phyloP scores from a whole-genome alignment of 2,113 vertebrate genomes.

The Proteles cristata region DNA sequence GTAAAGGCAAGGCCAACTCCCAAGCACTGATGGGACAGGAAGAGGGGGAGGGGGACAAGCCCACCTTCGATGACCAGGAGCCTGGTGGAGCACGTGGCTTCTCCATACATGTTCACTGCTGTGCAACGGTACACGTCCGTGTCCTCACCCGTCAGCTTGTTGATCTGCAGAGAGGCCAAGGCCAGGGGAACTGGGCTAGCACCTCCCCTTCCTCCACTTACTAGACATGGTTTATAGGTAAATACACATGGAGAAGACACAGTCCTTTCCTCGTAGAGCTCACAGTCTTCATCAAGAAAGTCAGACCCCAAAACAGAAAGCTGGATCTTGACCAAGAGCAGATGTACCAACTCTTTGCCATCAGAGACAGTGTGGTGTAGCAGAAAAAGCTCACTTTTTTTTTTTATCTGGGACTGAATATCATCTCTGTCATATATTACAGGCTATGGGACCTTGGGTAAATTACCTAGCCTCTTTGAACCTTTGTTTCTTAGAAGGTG shows the following conservation, averaged over 20 bases:
- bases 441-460: not conserved
- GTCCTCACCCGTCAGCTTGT: slow-evolving; percentile 84
- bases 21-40: too few species aligned
- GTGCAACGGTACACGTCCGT: slow-evolving; percentile 89
- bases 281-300: not conserved
- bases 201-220: not conserved
- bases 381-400: not conserved
- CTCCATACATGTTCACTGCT: slow-evolving; percentile 90
- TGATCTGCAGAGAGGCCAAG: slow-evolving; percentile 85
- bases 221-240: accelerated
- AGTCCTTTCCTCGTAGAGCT: not conserved
- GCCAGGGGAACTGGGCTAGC: slow-evolving; percentile 33
- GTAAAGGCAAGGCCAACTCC: not conserved
- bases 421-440: accelerated
- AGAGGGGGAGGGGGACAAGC: not conserved
- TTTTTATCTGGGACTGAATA: not conserved
- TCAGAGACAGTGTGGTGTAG: not conserved
- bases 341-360: too few species aligned
- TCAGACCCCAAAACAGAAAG: not conserved
- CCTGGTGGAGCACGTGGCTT: slow-evolving; percentile 87
- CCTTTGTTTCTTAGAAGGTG: not conserved
- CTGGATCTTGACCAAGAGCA: not conserved
- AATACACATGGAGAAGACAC: not conserved
- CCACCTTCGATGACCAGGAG: slow-evolving; percentile 90
- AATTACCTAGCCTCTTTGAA: not conserved